These are phyloP conservation scores for Lepilemur septentrionalis DNA, from an alignment of 2,797 vertebrate genomes.

Conservation along the genomic window DNA sequence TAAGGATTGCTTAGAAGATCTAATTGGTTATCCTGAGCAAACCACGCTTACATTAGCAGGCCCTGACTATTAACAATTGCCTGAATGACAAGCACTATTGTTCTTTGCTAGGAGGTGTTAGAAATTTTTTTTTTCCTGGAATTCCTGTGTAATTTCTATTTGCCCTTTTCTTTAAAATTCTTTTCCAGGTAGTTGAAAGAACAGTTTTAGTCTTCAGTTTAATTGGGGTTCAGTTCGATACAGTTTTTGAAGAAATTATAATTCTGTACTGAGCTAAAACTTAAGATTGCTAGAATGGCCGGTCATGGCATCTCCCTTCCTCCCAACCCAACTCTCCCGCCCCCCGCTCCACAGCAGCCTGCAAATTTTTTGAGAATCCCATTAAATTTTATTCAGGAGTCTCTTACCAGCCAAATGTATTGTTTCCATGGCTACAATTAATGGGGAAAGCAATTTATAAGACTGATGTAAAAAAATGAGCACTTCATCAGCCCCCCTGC, in stretches of 20 bases:
- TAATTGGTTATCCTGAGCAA: conserved; percentile 70
- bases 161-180: conserved; percentile 75
- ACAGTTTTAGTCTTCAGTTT: conserved; percentile 66
- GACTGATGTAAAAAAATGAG: conserved; percentile 87
- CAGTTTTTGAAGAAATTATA: conserved; percentile 77
- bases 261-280: conserved; percentile 47
- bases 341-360: neutral
- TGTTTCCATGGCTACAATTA: conserved; percentile 91
- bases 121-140: conserved; percentile 61
- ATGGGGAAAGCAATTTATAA: conserved; percentile 88
- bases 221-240: conserved; percentile 63
- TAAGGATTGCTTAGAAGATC: conserved; percentile 39
- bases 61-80: conserved; percentile 70
- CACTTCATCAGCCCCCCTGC: conserved; percentile 84
- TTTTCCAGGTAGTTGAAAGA: conserved; percentile 71
- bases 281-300: conserved; percentile 52
- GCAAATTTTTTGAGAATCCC: conserved; percentile 82
- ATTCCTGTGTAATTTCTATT: conserved; percentile 77
- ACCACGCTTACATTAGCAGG: conserved; percentile 73
- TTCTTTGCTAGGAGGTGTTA: conserved; percentile 76
- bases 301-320: conserved; percentile 6
- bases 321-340: too few relatives aligned
- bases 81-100: conserved; percentile 35
- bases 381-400: conserved; percentile 84
- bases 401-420: conserved; percentile 84